A percentile compares a stretch with the other conserved stretches of the same genome.
These are phyloP conservation scores for Valencia hispanica DNA, from an alignment of 2,797 vertebrate species.

Conservation along the genomic window DNA sequence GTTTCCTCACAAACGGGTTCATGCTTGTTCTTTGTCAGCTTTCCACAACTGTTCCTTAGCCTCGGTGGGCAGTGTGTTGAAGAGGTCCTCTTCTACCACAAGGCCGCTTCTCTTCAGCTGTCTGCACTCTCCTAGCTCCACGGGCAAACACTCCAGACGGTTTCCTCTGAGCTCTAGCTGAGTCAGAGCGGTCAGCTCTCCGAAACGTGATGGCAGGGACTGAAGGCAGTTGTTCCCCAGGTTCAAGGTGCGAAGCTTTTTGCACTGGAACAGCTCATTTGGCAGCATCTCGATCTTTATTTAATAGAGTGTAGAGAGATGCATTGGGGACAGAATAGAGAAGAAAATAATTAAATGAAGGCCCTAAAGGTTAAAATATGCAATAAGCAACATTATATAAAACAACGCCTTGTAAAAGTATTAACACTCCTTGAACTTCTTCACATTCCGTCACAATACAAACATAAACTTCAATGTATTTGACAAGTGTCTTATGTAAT, in stretches of 20 bases:
- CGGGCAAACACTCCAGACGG: conserved; percentile 93
- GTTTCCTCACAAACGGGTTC: conserved; percentile 56
- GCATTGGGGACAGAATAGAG: neutral
- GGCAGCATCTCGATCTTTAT: conserved; percentile 92
- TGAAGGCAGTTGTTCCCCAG: conserved; percentile 95
- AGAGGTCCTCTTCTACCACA: conserved; percentile 95
- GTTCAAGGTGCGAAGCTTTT: conserved; percentile 94
- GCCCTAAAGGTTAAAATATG: neutral
- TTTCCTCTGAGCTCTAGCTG: conserved; percentile 97
- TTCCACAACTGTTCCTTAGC: conserved; percentile 96
- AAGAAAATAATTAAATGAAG: neutral
- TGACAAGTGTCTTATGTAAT: neutral
- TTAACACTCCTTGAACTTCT: neutral
- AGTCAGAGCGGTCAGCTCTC: conserved; percentile 91
- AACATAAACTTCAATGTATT: neutral
- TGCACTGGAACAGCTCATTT: conserved; percentile 97
- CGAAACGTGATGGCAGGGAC: conserved; percentile 92
- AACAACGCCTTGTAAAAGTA: neutral
- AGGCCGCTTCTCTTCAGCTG: conserved; percentile 92
- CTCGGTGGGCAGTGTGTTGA: conserved; percentile 93
- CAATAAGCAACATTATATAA: neutral
- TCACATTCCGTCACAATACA: neutral
- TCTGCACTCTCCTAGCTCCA: conserved; percentile 95
- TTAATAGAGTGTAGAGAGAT: neutral
- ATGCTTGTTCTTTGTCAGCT: conserved; percentile 93